A percentile compares a stretch with the other conserved stretches of the same genome.
Evolutionary conservation across 2,888 invertebrate genomes (phyloP).

Genomic region (Melanostoma scalare): DNA sequence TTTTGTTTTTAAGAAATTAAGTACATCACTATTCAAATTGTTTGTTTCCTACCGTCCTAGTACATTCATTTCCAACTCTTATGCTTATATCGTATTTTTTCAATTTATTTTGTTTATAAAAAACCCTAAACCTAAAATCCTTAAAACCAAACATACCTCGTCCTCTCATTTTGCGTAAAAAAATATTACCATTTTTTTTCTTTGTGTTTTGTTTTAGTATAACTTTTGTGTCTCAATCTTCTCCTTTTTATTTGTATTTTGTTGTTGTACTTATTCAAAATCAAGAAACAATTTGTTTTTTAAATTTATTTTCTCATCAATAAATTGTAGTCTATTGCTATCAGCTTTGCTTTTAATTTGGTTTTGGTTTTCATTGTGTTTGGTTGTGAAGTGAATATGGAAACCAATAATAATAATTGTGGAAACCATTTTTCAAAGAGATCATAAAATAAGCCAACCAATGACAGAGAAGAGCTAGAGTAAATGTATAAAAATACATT

Average conservation of each 20-base stretch:
- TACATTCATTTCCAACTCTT: conserved; percentile 53
- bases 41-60: conserved; percentile 51
- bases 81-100: conserved; percentile 65
- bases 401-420: conserved; percentile 13
- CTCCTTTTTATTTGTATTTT: conserved; percentile 32
- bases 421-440: conserved; percentile 11
- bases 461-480: conserved; percentile 30
- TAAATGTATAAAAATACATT: conserved; percentile 51
- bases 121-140: conserved; percentile 65
- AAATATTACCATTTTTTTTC: conserved; percentile 51
- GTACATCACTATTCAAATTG: conserved; percentile 48
- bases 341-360: conserved; percentile 27
- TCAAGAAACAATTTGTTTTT: conserved; percentile 9
- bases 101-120: conserved; percentile 63
- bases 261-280: conserved; percentile 29
- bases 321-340: conserved; percentile 45
- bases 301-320: neutral
- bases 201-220: conserved; percentile 23
- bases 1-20: conserved; percentile 20
- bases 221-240: conserved; percentile 20
- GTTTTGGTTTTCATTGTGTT: neutral
- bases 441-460: conserved; percentile 8
- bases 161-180: conserved; percentile 61
- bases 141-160: conserved; percentile 61
- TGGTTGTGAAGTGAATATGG: conserved; percentile 14